Evolutionary conservation across 2,888 invertebrate species (phyloP), one percentile per base, ranked within the genome.

Genomic region (Monoplex corrugatus): DNA sequence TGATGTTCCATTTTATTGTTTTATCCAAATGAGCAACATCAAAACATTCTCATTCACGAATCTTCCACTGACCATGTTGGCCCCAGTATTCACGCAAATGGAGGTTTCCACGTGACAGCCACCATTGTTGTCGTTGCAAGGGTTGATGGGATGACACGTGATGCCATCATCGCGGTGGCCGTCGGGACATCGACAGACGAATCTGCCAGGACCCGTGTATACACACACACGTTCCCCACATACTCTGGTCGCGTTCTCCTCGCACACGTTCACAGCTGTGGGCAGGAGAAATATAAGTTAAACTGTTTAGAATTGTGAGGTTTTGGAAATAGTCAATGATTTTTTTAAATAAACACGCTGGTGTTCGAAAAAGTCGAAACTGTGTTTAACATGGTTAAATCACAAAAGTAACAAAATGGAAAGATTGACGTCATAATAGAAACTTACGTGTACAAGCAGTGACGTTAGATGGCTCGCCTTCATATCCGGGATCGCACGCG

Each of bases 131-230:
- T 85, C 89, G 89, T 94, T 93, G 89, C 95, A 95, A 2, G 94
- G 95, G 89, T 95, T 93, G 75, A 93, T 92, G 38, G 94, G 92
- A 35, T 91, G 89, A 91, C 95, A 95, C 35, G 88, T 86, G 87
- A 92, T 92, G 8, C 95, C 95, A 91, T 95, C 94, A 75, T 95
- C 95, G 80, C 91, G 89, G 91, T 92, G 95, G 89, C 93, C 94
- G 43, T 87, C 45, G 23, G 90, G 90, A 90, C 95, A 95, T 1
- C 90, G 89, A 89, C 95, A 95, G 44, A 92, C 90, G 89, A 93
- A 92, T 6, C 86, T 80, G 2, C 87, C 90, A 0, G 93, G 92
- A 2, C 92, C 92, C 28, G 92, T 91, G 10, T 84, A 78, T 8
- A 87, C 85, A 87, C 95, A 95, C 23, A 63, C 88, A 38, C 94